Base-by-base conservation (phyloP, 2,797 vertebrate species). In the Chanos chanos region DNA sequence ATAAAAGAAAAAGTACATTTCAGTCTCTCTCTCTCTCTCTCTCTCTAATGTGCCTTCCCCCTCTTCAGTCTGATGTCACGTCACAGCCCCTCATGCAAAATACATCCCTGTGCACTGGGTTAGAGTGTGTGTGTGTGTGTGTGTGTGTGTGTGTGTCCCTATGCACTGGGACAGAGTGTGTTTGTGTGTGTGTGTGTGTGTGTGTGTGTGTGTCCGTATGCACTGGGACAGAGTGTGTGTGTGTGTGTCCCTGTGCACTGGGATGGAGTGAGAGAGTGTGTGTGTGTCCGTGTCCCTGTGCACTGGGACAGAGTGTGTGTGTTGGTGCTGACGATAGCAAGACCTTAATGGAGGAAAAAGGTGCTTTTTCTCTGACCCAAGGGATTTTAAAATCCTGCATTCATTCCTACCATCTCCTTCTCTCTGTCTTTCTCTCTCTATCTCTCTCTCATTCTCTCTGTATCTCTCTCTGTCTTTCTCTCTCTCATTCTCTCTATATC, bases 271-370 rank as follows among this genome's bases (percentile, higher is more conserved):
- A 5, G 18, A 2, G 18, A 31, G 4, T 31, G 12, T 13, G 36
- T 16, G 57, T 4, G 43, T 43, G 22, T 5, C n/a, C 0, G 0
- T 12, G 5, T 37, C 37, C 13, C 7, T 13, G 4, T 48, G n/a
- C n/a, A n/a, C n/a, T n/a, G n/a, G n/a, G 49, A 61, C 45, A 64
- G 60, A 61, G 55, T 49, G 33, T 13, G 12, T 62, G 44, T 24
- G 24, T 40, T 55, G 49, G 16, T 51, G 33, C 55, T 30, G 56
- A 53, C 18, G 37, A 54, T 41, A 61, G 56, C 43, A 33, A 65
- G 56, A 33, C 50, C 30, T 63, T 65, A 51, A 64, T 50, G 40
- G 47, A 48, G 8, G 58, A 54, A 50, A 64, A 72, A 55, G 40
- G 55, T 64, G 30, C 49, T 50, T 34, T 60, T 55, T 50, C 58